These are phyloP conservation scores for Loriculus beryllinus DNA, from an alignment of 2,797 vertebrate genomes.

Conservation along the genomic window DNA sequence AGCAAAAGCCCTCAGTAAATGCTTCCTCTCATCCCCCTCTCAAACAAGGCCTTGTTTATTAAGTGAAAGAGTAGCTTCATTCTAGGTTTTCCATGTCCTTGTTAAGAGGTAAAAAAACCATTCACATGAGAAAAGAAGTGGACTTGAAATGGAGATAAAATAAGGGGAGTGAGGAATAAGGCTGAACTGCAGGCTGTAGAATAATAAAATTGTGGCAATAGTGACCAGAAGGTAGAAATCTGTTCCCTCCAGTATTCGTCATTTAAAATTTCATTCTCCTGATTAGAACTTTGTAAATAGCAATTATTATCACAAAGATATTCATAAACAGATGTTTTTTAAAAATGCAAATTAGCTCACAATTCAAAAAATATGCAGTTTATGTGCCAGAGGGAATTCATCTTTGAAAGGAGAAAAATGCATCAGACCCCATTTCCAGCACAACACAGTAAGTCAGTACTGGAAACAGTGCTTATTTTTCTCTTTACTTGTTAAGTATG, in stretches of 20 bases:
- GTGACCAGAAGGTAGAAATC: constrained; percentile 39
- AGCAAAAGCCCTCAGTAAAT: neutral
- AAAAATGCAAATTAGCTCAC: constrained; percentile 49
- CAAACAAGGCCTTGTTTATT: neutral
- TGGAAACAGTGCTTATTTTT: neutral
- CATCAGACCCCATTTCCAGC: constrained; percentile 3
- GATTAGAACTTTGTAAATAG: constrained; percentile 64
- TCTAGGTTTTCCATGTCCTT: neutral
- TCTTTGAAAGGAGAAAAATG: constrained; percentile 43
- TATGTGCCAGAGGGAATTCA: constrained; percentile 22
- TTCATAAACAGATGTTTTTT: constrained; percentile 66
- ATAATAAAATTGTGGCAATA: neutral
- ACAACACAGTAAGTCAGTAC: neutral
- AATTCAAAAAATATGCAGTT: constrained; percentile 26
- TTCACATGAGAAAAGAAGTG: neutral
- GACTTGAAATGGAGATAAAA: neutral
- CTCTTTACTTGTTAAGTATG: constrained; percentile 15
- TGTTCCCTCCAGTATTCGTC: constrained; percentile 15
- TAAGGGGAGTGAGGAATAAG: neutral
- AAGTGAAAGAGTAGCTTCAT: neutral
- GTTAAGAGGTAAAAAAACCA: neutral
- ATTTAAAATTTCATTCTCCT: constrained; percentile 26
- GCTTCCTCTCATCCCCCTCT: neutral
- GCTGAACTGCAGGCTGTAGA: neutral
- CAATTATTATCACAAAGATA: constrained; percentile 65